Evolutionary conservation across 2,113 vertebrate genomes (phyloP).

Genomic region (Gadus macrocephalus): DNA sequence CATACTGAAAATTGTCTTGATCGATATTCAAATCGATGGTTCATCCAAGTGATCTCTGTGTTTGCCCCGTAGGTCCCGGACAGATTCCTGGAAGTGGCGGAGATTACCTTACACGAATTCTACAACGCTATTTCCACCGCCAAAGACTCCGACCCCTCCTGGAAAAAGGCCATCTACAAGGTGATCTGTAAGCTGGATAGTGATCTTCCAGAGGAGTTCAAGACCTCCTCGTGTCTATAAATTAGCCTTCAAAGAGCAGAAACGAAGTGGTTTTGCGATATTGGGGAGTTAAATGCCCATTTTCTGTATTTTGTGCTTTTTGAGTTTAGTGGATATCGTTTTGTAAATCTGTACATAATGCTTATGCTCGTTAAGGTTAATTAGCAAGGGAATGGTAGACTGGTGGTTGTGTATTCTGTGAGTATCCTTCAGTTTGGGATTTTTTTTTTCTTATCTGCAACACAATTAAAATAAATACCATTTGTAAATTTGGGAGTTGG

Average conservation of each 20-base stretch:
- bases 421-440: not conserved
- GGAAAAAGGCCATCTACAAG: conserved; percentile 99
- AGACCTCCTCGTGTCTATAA: conserved; percentile 79
- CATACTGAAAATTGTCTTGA: too few species aligned
- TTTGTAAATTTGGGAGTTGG: not conserved
- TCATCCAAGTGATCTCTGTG: not conserved
- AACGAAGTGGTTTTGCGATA: not conserved
- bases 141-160: conserved; percentile 90
- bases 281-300: conserved; percentile 27
- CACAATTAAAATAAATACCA: not conserved
- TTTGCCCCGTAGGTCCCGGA: conserved; percentile 80
- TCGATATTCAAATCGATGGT: conserved; percentile 8
- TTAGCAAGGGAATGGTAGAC: conserved; percentile 8
- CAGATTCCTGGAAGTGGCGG: conserved; percentile 88
- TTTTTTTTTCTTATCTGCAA: not conserved
- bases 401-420: conserved; percentile 34
- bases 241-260: not conserved
- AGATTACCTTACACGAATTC: conserved; percentile 90
- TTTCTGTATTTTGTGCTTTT: conserved; percentile 45
- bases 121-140: conserved; percentile 82
- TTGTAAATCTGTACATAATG: conserved; percentile 43
- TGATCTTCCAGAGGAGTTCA: conserved; percentile 88
- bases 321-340: conserved; percentile 16
- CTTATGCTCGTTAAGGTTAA: conserved; percentile 6
- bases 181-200: conserved; percentile 97